Percentiles rank a stretch among this genome's conserved stretches.
Evolutionary conservation across 2,888 invertebrate species (phyloP).

Genomic region (Pterostichus niger): DNA sequence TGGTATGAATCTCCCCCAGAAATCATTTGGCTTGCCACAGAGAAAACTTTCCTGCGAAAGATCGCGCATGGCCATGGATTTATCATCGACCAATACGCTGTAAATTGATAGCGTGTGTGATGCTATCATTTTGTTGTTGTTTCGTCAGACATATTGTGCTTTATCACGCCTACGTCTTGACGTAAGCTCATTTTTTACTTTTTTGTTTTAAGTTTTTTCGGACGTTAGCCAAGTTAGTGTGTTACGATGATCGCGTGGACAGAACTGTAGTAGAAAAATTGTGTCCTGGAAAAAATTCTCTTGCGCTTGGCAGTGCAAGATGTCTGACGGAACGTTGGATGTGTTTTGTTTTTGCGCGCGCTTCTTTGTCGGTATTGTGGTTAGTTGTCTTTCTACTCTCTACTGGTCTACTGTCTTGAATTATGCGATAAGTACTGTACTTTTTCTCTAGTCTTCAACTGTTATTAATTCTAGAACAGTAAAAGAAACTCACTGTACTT

Average conservation of each 20-base stretch:
- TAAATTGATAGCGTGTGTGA: slow-evolving; percentile 65
- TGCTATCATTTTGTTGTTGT: slow-evolving; percentile 65
- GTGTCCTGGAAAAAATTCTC: slow-evolving; percentile 48
- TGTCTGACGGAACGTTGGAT: slow-evolving; percentile 38
- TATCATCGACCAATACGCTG: slow-evolving; percentile 69
- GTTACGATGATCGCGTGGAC: slow-evolving; percentile 36
- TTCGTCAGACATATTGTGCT: slow-evolving; percentile 65
- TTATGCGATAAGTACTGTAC: slow-evolving; percentile 40
- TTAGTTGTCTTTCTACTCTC: slow-evolving; percentile 13
- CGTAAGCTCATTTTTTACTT: slow-evolving; percentile 60
- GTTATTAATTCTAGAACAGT: slow-evolving; percentile 3
- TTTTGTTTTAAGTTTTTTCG: slow-evolving; percentile 57
- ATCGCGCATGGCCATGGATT: slow-evolving; percentile 71
- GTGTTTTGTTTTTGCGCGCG: slow-evolving; percentile 38
- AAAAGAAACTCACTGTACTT: not conserved
- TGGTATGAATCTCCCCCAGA: slow-evolving; percentile 69
- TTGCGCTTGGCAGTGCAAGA: slow-evolving; percentile 53
- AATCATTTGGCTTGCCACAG: slow-evolving; percentile 68
- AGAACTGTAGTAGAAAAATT: slow-evolving; percentile 51
- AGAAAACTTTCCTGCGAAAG: slow-evolving; percentile 71
- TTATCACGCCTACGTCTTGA: slow-evolving; percentile 61
- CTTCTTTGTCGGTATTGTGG: slow-evolving; percentile 20
- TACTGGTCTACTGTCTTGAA: slow-evolving; percentile 14
- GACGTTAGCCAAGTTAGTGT: not conserved
- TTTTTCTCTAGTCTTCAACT: slow-evolving; percentile 28